These are phyloP conservation scores for Kuschelorhynchus macadamiae DNA, from an alignment of 2,888 invertebrate genomes.

Conservation along the genomic window DNA sequence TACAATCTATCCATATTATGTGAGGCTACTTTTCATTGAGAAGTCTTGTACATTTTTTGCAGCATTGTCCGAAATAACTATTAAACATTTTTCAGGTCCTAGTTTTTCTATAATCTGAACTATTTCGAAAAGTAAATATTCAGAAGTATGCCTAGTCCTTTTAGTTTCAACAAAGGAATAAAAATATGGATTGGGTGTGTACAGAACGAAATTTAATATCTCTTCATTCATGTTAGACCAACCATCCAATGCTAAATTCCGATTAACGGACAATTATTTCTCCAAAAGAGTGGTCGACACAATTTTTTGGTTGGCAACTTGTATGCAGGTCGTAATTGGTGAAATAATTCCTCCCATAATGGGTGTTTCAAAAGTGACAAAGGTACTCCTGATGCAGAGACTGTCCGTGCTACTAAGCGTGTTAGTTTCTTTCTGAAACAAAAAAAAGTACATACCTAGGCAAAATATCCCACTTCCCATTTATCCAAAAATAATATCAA, in stretches of 20 bases:
- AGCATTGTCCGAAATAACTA: conserved; percentile 3
- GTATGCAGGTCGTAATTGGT: background rate
- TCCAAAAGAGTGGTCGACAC: conserved; percentile 1
- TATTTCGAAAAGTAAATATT: background rate
- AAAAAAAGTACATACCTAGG: background rate
- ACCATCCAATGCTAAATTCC: conserved; percentile 1
- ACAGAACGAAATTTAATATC: background rate
- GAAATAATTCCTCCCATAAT: background rate
- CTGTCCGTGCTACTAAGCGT: background rate
- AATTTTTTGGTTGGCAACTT: conserved; percentile 1
- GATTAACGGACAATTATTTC: too few relatives aligned
- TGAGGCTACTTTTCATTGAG: background rate
- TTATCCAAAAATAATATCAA: too few relatives aligned
- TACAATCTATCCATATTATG: conserved; percentile 4
- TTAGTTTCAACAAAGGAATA: background rate
- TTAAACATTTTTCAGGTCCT: background rate
- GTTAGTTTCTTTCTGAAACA: background rate
- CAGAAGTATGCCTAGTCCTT: background rate
- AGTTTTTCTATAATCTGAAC: conserved; percentile 2
- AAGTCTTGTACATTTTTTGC: background rate
- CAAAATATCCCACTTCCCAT: too few relatives aligned
- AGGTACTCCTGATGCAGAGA: background rate
- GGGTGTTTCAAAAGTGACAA: background rate
- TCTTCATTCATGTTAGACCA: conserved; percentile 1
- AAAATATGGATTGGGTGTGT: conserved; percentile 5